Base-by-base conservation (phyloP, 2,113 vertebrate genomes). In the Gadus macrocephalus region DNA sequence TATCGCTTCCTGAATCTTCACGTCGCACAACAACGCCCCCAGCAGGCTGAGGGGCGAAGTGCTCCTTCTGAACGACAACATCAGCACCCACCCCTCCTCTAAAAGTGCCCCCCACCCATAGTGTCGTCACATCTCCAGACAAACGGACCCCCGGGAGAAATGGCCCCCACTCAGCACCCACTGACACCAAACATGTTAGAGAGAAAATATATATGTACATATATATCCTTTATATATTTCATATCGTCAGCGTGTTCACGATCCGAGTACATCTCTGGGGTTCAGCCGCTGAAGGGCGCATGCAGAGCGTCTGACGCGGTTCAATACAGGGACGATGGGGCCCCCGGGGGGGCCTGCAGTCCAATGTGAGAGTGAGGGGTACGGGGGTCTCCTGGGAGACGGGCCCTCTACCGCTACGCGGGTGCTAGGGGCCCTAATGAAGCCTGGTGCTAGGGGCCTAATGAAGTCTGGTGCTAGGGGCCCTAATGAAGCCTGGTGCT, bases 241-340 rank as follows among this genome's bases (percentile, higher is more conserved):
- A 87, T 89, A 86, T 87, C 88, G 89, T 83, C 88, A 81, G 86
- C 86, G 89, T 90, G 86, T 90, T 88, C 88, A 90, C 87, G 65
- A 66, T 72, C 83, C 86, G 82, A 83, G 83, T 84, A 81, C 81
- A 79, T 72, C 81, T 83, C 53, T 75, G 74, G 80, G 76, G 81
- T 76, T 88, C 78, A 87, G 76, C 86, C 69, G 62, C 80, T 74
- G 88, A 68, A 83, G 84, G 84, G 81, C 78, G 86, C 89, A 91
- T 90, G 90, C 90, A 91, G 85, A 80, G 75, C 77, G 82, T 9
- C 74, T 81, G 68, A 42, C 64, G 63, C 69, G 70, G 81, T 85
- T 87, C 73, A 75, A 72, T 71, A 73, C 79, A 73, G 79, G 72
- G 71, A 81, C 78, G 84, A 79, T 80, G 78, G 79, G n/a, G n/a